Evolutionary conservation across 2,113 vertebrate genomes (phyloP), one percentile per base, ranked within the genome.

Genomic region (Odontesthes bonariensis): DNA sequence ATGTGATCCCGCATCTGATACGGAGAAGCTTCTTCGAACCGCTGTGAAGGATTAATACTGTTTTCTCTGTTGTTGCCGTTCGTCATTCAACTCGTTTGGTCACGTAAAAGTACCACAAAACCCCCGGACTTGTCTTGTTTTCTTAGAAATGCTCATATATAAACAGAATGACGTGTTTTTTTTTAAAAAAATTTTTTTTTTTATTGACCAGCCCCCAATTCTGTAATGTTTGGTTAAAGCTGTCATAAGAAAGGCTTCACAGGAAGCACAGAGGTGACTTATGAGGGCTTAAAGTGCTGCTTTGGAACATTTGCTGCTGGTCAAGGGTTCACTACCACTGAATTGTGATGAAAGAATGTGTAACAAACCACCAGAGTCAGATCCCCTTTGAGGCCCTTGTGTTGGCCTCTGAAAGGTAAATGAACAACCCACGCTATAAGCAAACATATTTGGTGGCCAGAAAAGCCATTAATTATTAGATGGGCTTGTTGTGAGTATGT

Each of bases 1-100:
- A 91, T 86, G 87, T 91, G 90, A 89, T 87, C 81, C 57, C 77
- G n/a, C 81, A 77, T 90, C 80, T 88, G 72, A 83, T 75, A 52
- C 2, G 60, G 54, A 51, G 40, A 9, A 44, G 61, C 69, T 35
- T 51, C 13, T 63, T 57, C 40, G 53, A 42, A 63, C 62, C 70
- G 69, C 10, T 20, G 23, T 49, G 51, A 20, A 64, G n/a, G 0
- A 16, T 64, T 42, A 6, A n/a, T 5, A 22, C 13, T 17, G 9
- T 46, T 16, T 17, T 16, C 23, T 17, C 12, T n/a, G n/a, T 40
- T 3, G 52, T 27, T 53, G 1, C 9, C 46, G 16, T 20, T 32
- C 14, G 46, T 49, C 46, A 49, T 8, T 49, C 46, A 8, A 19
- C 3, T 10, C 57, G 4, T 62, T 14, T 59, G 53, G 1, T 17